Percentiles rank a stretch among this genome's conserved stretches.
phyloP scores from a whole-genome alignment of 2,797 vertebrate genomes.

The Kryptolebias ocellatus region DNA sequence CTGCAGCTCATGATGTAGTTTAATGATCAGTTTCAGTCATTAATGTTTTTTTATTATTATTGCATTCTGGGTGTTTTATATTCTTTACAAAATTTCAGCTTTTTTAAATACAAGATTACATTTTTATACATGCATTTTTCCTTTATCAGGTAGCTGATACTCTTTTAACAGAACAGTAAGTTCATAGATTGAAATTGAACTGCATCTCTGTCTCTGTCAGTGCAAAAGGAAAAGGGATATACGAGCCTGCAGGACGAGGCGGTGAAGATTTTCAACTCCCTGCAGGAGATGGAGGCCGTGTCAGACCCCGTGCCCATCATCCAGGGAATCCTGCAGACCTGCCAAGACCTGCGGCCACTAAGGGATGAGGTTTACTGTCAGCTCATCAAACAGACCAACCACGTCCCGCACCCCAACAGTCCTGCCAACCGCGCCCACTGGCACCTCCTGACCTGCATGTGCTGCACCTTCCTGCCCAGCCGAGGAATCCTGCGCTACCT shows the following conservation, averaged over 20 bases:
- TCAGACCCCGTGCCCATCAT: slow-evolving; percentile 92
- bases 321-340: slow-evolving; percentile 94
- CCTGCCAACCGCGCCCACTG: slow-evolving; percentile 89
- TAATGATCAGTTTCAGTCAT: too few species aligned
- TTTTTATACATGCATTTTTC: not conserved
- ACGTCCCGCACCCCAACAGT: slow-evolving; percentile 89
- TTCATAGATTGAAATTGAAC: not conserved
- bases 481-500: slow-evolving; percentile 91
- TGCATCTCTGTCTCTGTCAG: slow-evolving; percentile 60
- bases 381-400: slow-evolving; percentile 95
- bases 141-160: not conserved
- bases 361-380: slow-evolving; percentile 94
- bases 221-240: slow-evolving; percentile 94
- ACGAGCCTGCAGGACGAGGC: slow-evolving; percentile 94
- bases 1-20: not conserved
- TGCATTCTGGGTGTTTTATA: not conserved
- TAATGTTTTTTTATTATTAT: not conserved
- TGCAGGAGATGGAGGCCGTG: slow-evolving; percentile 92
- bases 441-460: slow-evolving; percentile 94
- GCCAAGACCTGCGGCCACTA: slow-evolving; percentile 89
- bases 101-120: not conserved
- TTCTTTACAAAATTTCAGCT: not conserved
- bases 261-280: slow-evolving; percentile 93
- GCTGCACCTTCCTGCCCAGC: slow-evolving; percentile 92
- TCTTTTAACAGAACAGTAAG: not conserved